Evolutionary conservation across 1,140 invertebrate genomes (phyloP).

Genomic region (Ooceraea biroi): DNA sequence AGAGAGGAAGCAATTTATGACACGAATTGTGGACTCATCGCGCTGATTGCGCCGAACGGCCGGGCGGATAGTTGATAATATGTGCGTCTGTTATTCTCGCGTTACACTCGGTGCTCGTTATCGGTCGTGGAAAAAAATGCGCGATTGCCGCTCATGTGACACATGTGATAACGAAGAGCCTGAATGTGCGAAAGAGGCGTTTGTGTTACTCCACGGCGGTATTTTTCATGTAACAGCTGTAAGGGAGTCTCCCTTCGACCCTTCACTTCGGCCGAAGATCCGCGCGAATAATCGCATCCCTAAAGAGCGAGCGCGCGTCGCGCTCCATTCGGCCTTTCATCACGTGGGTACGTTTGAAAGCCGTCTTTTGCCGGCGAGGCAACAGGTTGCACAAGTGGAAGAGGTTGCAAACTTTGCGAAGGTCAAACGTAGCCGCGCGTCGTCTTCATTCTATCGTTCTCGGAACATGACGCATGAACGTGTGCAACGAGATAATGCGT

Average conservation of each 20-base stretch:
- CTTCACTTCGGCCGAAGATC: background rate
- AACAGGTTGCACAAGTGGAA: constrained; percentile 70
- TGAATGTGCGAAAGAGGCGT: background rate
- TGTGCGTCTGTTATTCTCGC: background rate
- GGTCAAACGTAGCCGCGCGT: constrained; percentile 54
- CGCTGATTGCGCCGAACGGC: constrained; percentile 2
- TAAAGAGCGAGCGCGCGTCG: constrained; percentile 24
- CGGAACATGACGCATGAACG: constrained; percentile 21
- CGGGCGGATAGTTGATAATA: background rate
- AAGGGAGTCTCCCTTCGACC: background rate
- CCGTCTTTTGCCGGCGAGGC: constrained; percentile 65
- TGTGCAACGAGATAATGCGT: background rate
- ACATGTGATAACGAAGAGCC: too few relatives aligned
- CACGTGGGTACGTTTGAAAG: constrained; percentile 48
- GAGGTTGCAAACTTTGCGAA: constrained; percentile 67
- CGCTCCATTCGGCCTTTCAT: constrained; percentile 50
- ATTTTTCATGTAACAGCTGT: background rate
- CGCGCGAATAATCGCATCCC: constrained; percentile 23
- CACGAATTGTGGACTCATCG: background rate
- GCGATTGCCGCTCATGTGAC: background rate
- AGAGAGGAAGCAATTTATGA: background rate
- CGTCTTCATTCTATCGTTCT: constrained; percentile 55
- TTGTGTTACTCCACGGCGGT: background rate
- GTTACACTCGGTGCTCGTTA: background rate
- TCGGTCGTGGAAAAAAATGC: background rate